Conservation (phyloP, 2,888 invertebrate species). For the Trachelus iudaicus region DNA sequence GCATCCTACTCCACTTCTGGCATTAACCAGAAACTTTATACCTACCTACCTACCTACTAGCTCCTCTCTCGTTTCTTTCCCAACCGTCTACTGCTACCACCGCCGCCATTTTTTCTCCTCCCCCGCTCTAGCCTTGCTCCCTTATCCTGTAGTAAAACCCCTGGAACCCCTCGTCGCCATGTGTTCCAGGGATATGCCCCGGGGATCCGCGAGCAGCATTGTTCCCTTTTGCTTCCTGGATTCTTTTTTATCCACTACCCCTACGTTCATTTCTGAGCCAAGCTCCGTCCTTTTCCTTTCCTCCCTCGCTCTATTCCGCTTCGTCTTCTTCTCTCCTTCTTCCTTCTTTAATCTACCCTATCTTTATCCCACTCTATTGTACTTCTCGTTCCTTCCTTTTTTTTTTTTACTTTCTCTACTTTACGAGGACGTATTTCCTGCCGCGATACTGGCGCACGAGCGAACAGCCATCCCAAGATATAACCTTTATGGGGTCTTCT, state of each 20-base stretch:
- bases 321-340: constrained; percentile 5
- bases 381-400: constrained; percentile 1
- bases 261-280: constrained; percentile 17
- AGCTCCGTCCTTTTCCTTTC: constrained; percentile 12
- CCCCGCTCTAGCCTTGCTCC: neutral
- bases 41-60: constrained; percentile 9
- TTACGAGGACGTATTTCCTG: constrained; percentile 47
- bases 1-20: constrained; percentile 3
- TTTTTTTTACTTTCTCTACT: constrained; percentile 28
- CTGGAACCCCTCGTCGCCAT: neutral
- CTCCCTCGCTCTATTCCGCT: constrained; percentile 2
- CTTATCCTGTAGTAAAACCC: neutral
- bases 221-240: constrained; percentile 24
- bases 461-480: constrained; percentile 24
- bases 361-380: neutral
- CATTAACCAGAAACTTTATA: constrained; percentile 26
- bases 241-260: constrained; percentile 16
- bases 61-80: constrained; percentile 1
- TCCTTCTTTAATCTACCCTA: constrained; percentile 13
- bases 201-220: constrained; percentile 33
- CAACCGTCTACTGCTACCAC: neutral
- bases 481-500: constrained; percentile 43
- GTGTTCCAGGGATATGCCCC: constrained; percentile 35
- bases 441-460: constrained; percentile 23
- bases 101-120: constrained; percentile 2